Conservation (phyloP, 2,113 vertebrate species). For the Glareola pratincola region DNA sequence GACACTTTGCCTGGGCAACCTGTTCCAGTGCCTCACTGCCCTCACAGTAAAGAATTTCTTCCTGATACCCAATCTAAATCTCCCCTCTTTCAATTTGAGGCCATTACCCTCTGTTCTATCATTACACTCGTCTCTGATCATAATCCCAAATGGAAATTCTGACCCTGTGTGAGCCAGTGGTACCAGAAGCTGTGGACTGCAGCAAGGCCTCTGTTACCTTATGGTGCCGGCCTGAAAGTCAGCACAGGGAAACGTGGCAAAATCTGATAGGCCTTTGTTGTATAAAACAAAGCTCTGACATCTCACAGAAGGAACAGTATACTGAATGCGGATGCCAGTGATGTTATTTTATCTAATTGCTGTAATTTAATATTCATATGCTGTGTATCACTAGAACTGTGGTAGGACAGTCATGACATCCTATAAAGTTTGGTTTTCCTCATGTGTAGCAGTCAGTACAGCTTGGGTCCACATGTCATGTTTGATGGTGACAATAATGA, state of each 20-base stretch:
- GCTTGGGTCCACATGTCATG: not conserved
- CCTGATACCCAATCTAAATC: too few species aligned
- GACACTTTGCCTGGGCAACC: too few species aligned
- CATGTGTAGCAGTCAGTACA: not conserved
- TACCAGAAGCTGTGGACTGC: not conserved
- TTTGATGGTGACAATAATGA: not conserved
- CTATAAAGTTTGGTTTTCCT: not conserved
- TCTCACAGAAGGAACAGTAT: not conserved
- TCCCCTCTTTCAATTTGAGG: too few species aligned
- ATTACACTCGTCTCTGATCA: not conserved
- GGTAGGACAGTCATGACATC: not conserved
- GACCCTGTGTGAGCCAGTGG: not conserved
- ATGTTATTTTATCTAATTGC: not conserved
- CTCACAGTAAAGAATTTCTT: too few species aligned
- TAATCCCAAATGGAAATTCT: not conserved
- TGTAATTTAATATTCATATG: not conserved
- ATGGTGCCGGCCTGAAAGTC: not conserved
- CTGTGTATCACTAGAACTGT: not conserved
- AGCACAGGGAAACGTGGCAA: not conserved
- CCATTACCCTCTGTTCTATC: too few species aligned
- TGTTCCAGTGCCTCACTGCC: too few species aligned
- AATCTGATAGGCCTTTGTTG: not conserved
- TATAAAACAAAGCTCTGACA: not conserved
- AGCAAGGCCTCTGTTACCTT: not conserved
- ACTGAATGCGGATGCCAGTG: not conserved